A percentile compares a stretch with the other conserved stretches of the same genome.
Evolutionary conservation across 1,140 invertebrate genomes (phyloP).

Genomic region (Copidosoma floridanum): DNA sequence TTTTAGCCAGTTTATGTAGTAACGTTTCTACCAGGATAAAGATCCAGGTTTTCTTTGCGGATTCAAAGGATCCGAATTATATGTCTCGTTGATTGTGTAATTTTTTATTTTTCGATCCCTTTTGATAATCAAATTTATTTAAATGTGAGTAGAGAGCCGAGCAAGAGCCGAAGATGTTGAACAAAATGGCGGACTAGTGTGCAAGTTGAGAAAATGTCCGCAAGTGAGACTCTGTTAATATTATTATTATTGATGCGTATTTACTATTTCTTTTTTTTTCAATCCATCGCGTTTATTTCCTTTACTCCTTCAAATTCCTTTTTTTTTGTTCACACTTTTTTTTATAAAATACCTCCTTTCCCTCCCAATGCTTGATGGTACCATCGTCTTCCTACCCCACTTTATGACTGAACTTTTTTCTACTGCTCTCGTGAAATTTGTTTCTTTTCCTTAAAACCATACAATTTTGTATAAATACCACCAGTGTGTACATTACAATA

Average conservation of each 20-base stretch:
- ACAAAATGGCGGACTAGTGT: constrained; percentile 33
- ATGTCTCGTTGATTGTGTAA: not conserved
- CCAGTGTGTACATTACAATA: constrained; percentile 45
- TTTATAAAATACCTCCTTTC: not conserved
- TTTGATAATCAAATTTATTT: constrained; percentile 24
- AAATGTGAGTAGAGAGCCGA: constrained; percentile 11
- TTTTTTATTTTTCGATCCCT: not conserved
- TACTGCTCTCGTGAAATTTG: constrained; percentile 3
- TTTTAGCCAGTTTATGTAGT: too few relatives aligned
- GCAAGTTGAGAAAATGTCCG: constrained; percentile 26
- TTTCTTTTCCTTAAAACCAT: not conserved
- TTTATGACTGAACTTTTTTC: not conserved
- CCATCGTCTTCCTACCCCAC: too few relatives aligned
- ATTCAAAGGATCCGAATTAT: constrained; percentile 4
- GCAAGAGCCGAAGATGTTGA: constrained; percentile 16
- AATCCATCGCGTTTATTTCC: not conserved
- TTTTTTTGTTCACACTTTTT: not conserved
- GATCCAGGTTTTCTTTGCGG: too few relatives aligned
- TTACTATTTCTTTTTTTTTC: constrained; percentile 22
- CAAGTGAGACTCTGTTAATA: constrained; percentile 41
- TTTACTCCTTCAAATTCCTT: not conserved
- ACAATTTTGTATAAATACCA: constrained; percentile 19
- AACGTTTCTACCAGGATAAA: too few relatives aligned
- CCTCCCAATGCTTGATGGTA: too few relatives aligned
- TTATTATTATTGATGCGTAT: constrained; percentile 42